Evolutionary conservation across 2,113 vertebrate species (phyloP).

Genomic region (Chelonoidis abingdonii): DNA sequence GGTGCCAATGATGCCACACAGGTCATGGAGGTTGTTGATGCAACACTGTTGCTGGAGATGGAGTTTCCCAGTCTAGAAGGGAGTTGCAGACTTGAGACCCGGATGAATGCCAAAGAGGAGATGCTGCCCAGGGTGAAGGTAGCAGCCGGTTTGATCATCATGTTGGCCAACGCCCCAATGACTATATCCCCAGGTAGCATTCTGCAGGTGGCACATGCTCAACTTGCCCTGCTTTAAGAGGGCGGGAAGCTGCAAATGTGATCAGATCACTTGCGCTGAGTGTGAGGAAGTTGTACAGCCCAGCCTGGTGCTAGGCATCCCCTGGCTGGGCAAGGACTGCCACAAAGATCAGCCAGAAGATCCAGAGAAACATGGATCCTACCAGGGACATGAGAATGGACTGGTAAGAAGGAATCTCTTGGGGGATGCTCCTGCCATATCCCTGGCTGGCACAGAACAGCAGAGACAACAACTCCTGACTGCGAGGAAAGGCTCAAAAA

Average conservation of each 20-base stretch:
- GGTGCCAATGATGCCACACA: slow-evolving; percentile 83
- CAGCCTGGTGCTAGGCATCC: slow-evolving; percentile 78
- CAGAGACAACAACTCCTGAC: slow-evolving; percentile 79
- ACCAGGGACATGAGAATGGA: slow-evolving; percentile 84
- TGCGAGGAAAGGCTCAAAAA: no score
- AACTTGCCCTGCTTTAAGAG: slow-evolving; percentile 82
- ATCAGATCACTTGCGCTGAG: slow-evolving; percentile 80
- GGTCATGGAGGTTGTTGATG: slow-evolving; percentile 88
- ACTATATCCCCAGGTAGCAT: slow-evolving; percentile 85
- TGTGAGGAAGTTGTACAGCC: slow-evolving; percentile 84
- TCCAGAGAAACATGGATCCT: slow-evolving; percentile 88
- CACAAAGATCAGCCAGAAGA: slow-evolving; percentile 89
- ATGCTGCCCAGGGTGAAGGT: slow-evolving; percentile 83
- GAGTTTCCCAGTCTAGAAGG: slow-evolving; percentile 74
- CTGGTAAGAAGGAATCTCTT: slow-evolving; percentile 77
- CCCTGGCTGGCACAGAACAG: slow-evolving; percentile 77
- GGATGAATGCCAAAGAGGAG: slow-evolving; percentile 78
- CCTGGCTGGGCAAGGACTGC: slow-evolving; percentile 77
- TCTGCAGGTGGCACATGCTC: slow-evolving; percentile 84
- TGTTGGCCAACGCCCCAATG: slow-evolving; percentile 81
- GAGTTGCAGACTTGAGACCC: slow-evolving; percentile 85
- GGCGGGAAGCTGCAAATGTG: slow-evolving; percentile 77
- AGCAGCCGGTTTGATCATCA: slow-evolving; percentile 80
- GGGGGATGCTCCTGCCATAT: slow-evolving; percentile 56
- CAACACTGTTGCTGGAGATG: slow-evolving; percentile 85